Conservation (phyloP, 2,797 vertebrate species). For the Sebastes paucispinis region DNA sequence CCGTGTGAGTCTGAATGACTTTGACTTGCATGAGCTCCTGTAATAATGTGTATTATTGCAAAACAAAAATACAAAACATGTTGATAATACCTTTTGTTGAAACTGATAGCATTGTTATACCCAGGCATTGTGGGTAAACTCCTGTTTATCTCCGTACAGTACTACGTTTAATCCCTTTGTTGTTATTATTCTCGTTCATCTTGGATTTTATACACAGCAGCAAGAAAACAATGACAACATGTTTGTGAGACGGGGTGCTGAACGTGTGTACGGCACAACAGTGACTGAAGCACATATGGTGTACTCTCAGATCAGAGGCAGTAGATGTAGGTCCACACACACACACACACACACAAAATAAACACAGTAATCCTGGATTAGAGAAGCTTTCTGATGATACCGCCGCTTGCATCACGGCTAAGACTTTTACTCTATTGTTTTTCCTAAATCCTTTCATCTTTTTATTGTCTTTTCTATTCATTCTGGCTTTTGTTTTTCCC, state of each 20-base stretch:
- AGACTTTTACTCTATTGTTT: conserved; percentile 77
- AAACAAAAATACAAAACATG: conserved; percentile 9
- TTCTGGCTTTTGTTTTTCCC: conserved; percentile 57
- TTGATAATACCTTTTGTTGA: conserved; percentile 14
- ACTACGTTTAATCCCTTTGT: conserved; percentile 63
- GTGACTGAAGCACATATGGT: conserved; percentile 65
- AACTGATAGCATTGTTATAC: conserved; percentile 15
- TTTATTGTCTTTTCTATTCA: conserved; percentile 65
- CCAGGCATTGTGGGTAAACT: conserved; percentile 13
- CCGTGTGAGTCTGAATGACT: neutral
- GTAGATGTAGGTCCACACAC: conserved; percentile 18
- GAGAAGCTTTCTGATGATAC: conserved; percentile 70
- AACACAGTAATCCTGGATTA: conserved; percentile 81
- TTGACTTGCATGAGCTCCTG: neutral
- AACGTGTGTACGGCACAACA: conserved; percentile 28
- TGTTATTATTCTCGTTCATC: conserved; percentile 44
- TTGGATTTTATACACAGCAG: conserved; percentile 32
- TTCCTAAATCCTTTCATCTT: conserved; percentile 67
- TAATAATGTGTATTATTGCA: conserved; percentile 1
- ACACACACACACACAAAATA: conserved; percentile 45
- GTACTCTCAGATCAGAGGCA: conserved; percentile 49
- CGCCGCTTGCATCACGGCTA: conserved; percentile 62
- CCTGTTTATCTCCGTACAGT: conserved; percentile 34
- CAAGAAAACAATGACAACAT: conserved; percentile 61
- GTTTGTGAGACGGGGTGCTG: conserved; percentile 56